phyloP scores from a whole-genome alignment of 2,797 vertebrate genomes.

The Cyprinodon diabolis region DNA sequence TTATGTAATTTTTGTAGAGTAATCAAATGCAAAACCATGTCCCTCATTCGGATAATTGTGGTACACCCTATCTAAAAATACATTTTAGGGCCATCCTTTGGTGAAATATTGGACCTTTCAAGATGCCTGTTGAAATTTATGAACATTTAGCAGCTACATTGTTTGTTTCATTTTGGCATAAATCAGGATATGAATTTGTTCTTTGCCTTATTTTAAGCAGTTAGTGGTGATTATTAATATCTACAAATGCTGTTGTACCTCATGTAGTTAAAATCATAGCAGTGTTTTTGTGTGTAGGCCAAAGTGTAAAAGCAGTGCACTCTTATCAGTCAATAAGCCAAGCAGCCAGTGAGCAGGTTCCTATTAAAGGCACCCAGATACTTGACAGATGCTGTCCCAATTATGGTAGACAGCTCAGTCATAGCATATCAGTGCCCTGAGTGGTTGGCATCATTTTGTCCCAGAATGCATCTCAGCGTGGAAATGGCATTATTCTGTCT shows the following conservation, averaged over 20 bases:
- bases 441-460: conserved; percentile 47
- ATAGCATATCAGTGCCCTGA: conserved; percentile 48
- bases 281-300: conserved; percentile 17
- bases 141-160: neutral
- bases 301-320: conserved; percentile 30
- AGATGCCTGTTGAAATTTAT: neutral
- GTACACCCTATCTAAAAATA: neutral
- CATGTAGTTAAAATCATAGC: conserved; percentile 1
- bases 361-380: conserved; percentile 56
- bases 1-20: neutral
- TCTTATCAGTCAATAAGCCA: conserved; percentile 26
- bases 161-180: neutral
- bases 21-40: neutral
- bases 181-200: neutral
- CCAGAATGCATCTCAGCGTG: conserved; percentile 44
- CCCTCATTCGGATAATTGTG: neutral
- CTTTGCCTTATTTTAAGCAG: neutral
- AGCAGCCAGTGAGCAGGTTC: conserved; percentile 36
- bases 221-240: neutral
- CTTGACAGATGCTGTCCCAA: conserved; percentile 62
- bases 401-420: conserved; percentile 66
- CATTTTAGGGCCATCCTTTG: neutral
- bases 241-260: neutral
- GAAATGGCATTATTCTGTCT: conserved; percentile 40
- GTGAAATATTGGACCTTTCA: neutral